phyloP scores from a whole-genome alignment of 2,797 vertebrate species.

The Pantherophis vulpinus region DNA sequence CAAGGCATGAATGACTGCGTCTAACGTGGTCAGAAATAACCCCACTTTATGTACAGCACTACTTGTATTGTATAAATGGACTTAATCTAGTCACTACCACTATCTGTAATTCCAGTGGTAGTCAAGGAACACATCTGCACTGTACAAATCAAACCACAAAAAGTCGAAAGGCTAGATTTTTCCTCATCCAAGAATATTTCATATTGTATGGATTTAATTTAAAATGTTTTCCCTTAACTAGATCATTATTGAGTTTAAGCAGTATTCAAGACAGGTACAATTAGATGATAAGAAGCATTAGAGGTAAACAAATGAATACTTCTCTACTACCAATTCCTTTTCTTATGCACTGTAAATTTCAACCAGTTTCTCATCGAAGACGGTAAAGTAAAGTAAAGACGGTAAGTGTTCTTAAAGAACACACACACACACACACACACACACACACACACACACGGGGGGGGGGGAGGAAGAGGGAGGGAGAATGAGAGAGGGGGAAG shows the following conservation, averaged over 20 bases:
- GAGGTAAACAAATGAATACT: neutral
- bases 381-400: neutral
- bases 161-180: neutral
- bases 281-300: neutral
- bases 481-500: rapidly evolving
- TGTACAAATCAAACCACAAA: neutral
- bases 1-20: neutral
- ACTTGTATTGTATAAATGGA: neutral
- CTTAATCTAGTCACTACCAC: neutral
- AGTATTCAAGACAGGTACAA: neutral
- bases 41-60: neutral
- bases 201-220: neutral
- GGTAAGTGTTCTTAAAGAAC: neutral
- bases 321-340: neutral
- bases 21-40: neutral
- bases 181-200: neutral
- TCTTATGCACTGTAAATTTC: neutral
- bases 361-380: neutral
- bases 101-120: neutral
- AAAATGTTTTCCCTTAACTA: neutral
- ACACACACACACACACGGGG: too few species aligned
- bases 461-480: too few species aligned
- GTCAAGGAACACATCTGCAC: neutral
- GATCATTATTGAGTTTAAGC: neutral
- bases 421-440: neutral